Evolutionary conservation across 2,888 invertebrate species (phyloP), one percentile per base, ranked within the genome.

Genomic region (Mellilla xanthometata): DNA sequence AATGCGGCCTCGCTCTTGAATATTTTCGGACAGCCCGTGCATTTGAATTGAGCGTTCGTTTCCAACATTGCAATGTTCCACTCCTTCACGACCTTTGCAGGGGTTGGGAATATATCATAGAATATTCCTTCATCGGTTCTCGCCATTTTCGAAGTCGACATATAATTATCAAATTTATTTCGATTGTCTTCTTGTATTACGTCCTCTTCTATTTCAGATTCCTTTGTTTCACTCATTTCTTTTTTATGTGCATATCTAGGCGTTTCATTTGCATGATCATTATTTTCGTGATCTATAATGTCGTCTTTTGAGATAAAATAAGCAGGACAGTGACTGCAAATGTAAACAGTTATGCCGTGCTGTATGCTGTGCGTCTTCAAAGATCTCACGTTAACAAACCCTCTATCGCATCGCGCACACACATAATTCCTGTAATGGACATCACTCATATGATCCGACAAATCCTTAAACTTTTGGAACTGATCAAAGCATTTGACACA

Each of bases 391-490:
- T 66, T 71, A 0, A 72, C 65, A 10, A 84, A 85, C 0, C 72
- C 72, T 0, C 69, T 67, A 2, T 67, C 70, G 35, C 84, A 85
- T 0, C 57, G 49, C 0, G 56, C 51, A 35, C 85, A 85, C 9
- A 70, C 60, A 19, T 72, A 81, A 41, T 83, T 83, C 6, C 70
- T 65, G 12, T 73, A 80, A 49, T 86, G 85, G 0, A 22, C 26
- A 23, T 66, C 67, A 2, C 72, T 73, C 80, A 83, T 81, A 13
- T 86, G 85, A 6, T 75, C 76, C 0, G 71, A 65, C 0, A 85
- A 36, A 0, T 65, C 54, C 45, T 80, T 81, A 41, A 82, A 81
- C 39, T 54, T 66, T 9, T 64, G 65, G 12, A 72, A 84, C 7
- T 58, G 49, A 11, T 67, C 63, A 0, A 50, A 39, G 40, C 86